Evolutionary conservation across 2,797 vertebrate species (phyloP).

Genomic region (Artibeus jamaicensis): DNA sequence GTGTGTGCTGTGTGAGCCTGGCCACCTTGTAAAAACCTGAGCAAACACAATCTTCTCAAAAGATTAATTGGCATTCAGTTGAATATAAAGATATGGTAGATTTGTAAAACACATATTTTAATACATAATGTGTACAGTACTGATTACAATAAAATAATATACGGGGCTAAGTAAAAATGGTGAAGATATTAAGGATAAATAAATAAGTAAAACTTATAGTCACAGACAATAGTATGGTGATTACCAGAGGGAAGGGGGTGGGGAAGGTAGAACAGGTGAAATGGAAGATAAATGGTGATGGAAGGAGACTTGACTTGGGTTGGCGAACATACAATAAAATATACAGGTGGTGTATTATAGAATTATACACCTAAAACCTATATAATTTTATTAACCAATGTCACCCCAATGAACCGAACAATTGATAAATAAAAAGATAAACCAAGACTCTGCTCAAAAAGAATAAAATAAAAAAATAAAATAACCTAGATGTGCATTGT

Average conservation of each 20-base stretch:
- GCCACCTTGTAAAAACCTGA: slow-evolving; percentile 48
- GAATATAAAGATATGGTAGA: background rate
- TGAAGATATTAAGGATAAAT: background rate
- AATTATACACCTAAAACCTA: background rate
- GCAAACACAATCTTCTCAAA: slow-evolving; percentile 34
- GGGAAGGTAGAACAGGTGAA: background rate
- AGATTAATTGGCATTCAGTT: slow-evolving; percentile 47
- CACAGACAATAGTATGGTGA: background rate
- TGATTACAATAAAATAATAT: slow-evolving; percentile 25
- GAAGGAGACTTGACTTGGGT: background rate
- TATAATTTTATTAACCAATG: background rate
- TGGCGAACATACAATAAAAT: background rate
- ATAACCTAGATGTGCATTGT: background rate
- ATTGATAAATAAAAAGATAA: background rate
- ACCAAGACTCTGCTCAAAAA: background rate
- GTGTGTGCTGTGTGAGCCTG: slow-evolving; percentile 18
- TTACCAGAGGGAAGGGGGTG: background rate
- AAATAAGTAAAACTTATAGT: background rate
- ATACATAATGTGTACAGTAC: background rate
- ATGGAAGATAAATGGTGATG: background rate
- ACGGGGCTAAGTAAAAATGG: background rate
- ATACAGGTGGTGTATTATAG: background rate
- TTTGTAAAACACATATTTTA: background rate
- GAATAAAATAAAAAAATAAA: background rate
- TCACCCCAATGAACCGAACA: background rate